Evolutionary conservation across 2,113 vertebrate genomes (phyloP).

Genomic region (Pelvicachromis taeniatus): DNA sequence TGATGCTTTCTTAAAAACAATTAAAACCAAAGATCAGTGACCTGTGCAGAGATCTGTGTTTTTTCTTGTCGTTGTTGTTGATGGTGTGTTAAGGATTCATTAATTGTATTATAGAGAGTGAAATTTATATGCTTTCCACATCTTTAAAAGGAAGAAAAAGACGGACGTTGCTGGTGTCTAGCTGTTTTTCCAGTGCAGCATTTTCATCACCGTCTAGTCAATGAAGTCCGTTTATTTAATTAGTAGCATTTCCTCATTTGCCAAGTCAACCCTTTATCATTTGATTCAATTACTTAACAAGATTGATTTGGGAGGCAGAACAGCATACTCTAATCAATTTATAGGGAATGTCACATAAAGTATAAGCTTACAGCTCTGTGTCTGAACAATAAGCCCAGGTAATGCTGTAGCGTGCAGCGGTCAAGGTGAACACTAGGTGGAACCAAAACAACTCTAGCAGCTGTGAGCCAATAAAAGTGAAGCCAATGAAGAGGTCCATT

Average conservation of each 20-base stretch:
- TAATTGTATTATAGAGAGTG: background rate
- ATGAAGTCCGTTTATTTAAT: slow-evolving; percentile 64
- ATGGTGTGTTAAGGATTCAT: background rate
- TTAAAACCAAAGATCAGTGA: slow-evolving; percentile 62
- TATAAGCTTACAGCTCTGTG: background rate
- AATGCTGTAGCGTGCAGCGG: background rate
- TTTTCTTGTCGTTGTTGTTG: slow-evolving; percentile 16
- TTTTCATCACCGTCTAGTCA: slow-evolving; percentile 25
- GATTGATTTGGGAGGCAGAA: slow-evolving; percentile 47
- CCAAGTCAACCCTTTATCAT: slow-evolving; percentile 48
- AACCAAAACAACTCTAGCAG: background rate
- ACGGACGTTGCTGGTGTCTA: slow-evolving; percentile 18
- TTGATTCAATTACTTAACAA: slow-evolving; percentile 63
- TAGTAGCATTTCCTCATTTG: slow-evolving; percentile 41
- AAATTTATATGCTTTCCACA: background rate
- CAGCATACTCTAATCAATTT: slow-evolving; percentile 45
- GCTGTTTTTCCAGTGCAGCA: background rate
- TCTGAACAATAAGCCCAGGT: background rate
- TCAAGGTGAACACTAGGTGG: slow-evolving; percentile 43
- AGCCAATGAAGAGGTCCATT: background rate
- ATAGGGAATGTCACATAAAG: slow-evolving; percentile 2
- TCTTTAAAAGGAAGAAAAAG: slow-evolving; percentile 19
- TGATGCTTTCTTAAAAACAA: slow-evolving; percentile 45
- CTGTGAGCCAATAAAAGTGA: background rate
- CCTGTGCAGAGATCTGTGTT: slow-evolving; percentile 34